A percentile compares a stretch with the other conserved stretches of the same genome.
These are phyloP conservation scores for Sycon ciliatum DNA, from an alignment of 37 sponge, comb jelly and placozoan species.

Conservation along the genomic window DNA sequence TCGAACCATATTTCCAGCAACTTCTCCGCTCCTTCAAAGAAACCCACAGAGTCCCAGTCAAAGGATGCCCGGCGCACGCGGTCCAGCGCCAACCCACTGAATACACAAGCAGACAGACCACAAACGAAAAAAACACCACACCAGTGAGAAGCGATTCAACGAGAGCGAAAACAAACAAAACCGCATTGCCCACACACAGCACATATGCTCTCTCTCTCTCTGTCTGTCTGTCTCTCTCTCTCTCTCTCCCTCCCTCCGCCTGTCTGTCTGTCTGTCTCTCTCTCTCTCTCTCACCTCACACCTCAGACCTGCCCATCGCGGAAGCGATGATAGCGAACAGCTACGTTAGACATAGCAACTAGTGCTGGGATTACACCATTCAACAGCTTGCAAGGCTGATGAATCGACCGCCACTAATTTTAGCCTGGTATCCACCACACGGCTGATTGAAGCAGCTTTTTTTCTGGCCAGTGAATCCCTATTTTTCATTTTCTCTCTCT, in stretches of 20 bases:
- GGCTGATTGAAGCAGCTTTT: too few relatives aligned
- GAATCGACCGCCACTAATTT: too few relatives aligned
- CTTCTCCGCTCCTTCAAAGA: conserved; percentile 88
- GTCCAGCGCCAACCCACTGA: not conserved
- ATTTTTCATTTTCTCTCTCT: too few relatives aligned
- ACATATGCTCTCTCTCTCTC: not conserved
- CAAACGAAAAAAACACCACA: not conserved
- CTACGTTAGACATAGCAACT: too few relatives aligned
- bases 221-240: not conserved
- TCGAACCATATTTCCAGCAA: conserved; percentile 80
- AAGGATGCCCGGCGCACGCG: not conserved
- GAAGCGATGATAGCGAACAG: too few relatives aligned
- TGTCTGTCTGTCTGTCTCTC: conserved; percentile 1
- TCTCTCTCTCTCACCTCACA: not conserved
- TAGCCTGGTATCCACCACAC: too few relatives aligned
- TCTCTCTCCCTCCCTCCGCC: not conserved
- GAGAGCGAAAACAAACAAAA: too few relatives aligned
- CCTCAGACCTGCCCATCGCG: too few relatives aligned
- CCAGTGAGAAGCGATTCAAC: not conserved
- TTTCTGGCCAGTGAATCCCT: too few relatives aligned
- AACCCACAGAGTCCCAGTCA: conserved; percentile 45
- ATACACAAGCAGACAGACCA: not conserved
- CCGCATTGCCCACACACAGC: not conserved
- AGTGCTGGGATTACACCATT: too few relatives aligned
- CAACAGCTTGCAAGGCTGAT: too few relatives aligned